Conservation (phyloP, 2,113 vertebrate genomes). For the Clarias magur region DNA sequence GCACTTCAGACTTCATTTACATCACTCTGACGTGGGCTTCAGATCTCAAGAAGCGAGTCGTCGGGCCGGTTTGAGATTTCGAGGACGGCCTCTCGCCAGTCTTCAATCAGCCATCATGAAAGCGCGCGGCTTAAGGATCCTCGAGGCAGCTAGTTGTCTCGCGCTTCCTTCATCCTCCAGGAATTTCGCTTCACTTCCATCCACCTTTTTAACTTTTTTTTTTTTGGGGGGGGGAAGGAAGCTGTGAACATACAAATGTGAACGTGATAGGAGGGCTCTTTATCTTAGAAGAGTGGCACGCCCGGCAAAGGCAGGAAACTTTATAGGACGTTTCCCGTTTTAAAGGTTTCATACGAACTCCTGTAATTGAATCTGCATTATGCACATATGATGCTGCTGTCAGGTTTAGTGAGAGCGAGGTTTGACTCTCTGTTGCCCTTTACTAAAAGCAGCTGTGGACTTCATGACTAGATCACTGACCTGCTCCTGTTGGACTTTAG, state of each 20-base stretch:
- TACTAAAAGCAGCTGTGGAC: slow-evolving; percentile 4
- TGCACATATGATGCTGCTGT: slow-evolving; percentile 64
- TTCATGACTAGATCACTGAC: neutral
- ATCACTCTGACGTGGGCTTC: slow-evolving; percentile 79
- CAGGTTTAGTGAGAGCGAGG: slow-evolving; percentile 70
- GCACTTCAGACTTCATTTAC: slow-evolving; percentile 81
- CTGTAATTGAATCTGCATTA: slow-evolving; percentile 37
- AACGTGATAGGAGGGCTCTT: slow-evolving; percentile 44
- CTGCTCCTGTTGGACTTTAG: slow-evolving; percentile 63
- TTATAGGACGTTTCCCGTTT: slow-evolving; percentile 28
- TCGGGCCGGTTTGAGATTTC: slow-evolving; percentile 68
- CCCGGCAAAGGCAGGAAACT: slow-evolving; percentile 12
- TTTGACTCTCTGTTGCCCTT: slow-evolving; percentile 57
- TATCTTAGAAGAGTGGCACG: slow-evolving; percentile 35
- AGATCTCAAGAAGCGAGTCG: slow-evolving; percentile 69
- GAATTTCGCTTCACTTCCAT: slow-evolving; percentile 72
- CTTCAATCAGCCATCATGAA: slow-evolving; percentile 80
- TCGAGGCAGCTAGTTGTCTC: slow-evolving; percentile 76
- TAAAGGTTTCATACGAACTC: slow-evolving; percentile 23
- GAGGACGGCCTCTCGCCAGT: slow-evolving; percentile 67
- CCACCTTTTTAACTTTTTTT: slow-evolving; percentile 73
- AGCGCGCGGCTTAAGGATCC: slow-evolving; percentile 77
- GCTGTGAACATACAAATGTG: slow-evolving; percentile 59
- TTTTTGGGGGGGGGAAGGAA: slow-evolving; percentile 62
- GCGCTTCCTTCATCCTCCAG: slow-evolving; percentile 74